These are phyloP conservation scores for Byasa hedistus DNA, from an alignment of 2,888 invertebrate genomes.

Conservation along the genomic window DNA sequence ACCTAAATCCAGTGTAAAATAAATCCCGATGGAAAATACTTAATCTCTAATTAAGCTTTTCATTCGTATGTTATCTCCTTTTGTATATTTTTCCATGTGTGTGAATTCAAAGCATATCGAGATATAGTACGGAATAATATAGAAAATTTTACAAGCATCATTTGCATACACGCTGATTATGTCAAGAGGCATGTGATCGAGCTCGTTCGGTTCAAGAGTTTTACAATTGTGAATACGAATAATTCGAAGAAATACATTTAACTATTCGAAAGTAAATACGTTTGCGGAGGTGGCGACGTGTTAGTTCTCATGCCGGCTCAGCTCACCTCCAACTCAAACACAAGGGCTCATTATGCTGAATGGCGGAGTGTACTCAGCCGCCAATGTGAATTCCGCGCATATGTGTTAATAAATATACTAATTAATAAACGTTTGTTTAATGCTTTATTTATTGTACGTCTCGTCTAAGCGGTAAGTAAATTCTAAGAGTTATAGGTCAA, in stretches of 20 bases:
- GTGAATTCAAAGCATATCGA: neutral
- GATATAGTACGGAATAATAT: conserved; percentile 9
- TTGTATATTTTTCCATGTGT: neutral
- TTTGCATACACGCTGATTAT: conserved; percentile 11
- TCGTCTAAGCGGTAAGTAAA: neutral
- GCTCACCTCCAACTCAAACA: conserved; percentile 18
- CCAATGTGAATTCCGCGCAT: conserved; percentile 39
- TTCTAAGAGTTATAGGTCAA: neutral
- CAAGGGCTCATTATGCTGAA: conserved; percentile 28
- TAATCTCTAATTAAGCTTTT: neutral
- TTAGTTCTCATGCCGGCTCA: conserved; percentile 22
- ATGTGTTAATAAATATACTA: conserved; percentile 46
- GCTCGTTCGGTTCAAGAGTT: conserved; percentile 18
- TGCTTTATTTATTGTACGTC: conserved; percentile 20
- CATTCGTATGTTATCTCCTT: neutral
- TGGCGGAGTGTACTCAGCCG: conserved; percentile 29
- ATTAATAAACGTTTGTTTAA: conserved; percentile 31
- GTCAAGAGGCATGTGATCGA: conserved; percentile 23
- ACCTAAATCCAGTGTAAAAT: too few species aligned
- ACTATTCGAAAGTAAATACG: conserved; percentile 20
- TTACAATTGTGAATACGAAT: conserved; percentile 22
- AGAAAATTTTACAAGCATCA: conserved; percentile 14
- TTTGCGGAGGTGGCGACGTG: conserved; percentile 14
- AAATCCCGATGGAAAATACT: too few species aligned
- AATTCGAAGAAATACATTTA: conserved; percentile 25